Evolutionary conservation across 1,140 invertebrate species (phyloP).

Genomic region (Calephelis nemesis): DNA sequence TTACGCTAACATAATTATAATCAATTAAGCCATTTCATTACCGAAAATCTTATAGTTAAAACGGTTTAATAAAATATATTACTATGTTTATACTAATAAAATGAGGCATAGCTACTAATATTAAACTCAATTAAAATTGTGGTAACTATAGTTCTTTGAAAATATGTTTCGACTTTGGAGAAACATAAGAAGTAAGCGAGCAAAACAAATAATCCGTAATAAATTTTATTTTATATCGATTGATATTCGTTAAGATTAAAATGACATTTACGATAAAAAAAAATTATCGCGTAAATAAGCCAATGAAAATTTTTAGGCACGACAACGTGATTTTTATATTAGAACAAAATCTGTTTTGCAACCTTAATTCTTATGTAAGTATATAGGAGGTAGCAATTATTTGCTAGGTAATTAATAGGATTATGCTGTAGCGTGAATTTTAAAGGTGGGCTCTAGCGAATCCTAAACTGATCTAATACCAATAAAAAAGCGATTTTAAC

Average conservation of each 20-base stretch:
- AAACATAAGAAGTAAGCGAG: neutral
- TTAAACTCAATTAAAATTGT: constrained; percentile 7
- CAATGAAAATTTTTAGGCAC: too few species aligned
- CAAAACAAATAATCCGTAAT: neutral
- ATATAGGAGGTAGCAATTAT: constrained; percentile 21
- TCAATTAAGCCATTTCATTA: neutral
- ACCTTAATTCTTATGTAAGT: constrained; percentile 1
- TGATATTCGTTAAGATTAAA: too few species aligned
- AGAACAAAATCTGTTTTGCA: neutral
- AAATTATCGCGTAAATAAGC: too few species aligned
- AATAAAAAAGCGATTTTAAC: constrained; percentile 39
- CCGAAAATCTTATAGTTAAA: neutral
- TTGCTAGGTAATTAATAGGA: constrained; percentile 26
- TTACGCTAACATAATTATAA: too few species aligned
- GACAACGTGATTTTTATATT: neutral
- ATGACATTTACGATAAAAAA: too few species aligned
- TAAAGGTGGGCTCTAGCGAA: constrained; percentile 64
- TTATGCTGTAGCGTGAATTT: constrained; percentile 12
- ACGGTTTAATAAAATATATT: neutral
- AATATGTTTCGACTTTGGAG: neutral
- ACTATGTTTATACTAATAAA: neutral
- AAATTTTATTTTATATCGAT: too few species aligned
- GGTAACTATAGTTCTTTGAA: constrained; percentile 13
- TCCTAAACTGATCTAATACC: constrained; percentile 65
- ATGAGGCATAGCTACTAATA: neutral